Evolutionary conservation across 2,888 invertebrate genomes (phyloP).

Genomic region (Tenthredo livida): DNA sequence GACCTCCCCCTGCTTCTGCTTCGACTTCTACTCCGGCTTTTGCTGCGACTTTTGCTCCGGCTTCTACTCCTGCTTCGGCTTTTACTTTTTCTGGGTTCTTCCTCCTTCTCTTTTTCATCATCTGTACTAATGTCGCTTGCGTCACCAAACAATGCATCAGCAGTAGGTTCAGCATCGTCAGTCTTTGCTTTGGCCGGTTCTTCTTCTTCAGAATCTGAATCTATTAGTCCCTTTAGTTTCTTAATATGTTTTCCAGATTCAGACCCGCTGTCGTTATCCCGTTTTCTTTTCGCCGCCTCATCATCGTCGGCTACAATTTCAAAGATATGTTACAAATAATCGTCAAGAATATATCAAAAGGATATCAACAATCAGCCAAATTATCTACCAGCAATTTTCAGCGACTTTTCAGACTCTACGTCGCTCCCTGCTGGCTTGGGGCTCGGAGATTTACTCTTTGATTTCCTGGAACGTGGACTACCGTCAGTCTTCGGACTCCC

Average conservation of each 20-base stretch:
- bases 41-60: slow-evolving; percentile 67
- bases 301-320: slow-evolving; percentile 64
- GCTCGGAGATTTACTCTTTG: slow-evolving; percentile 60
- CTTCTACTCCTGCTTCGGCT: slow-evolving; percentile 77
- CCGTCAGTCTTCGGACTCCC: slow-evolving; percentile 58
- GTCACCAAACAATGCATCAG: slow-evolving; percentile 94
- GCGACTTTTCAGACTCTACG: slow-evolving; percentile 67
- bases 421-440: slow-evolving; percentile 68
- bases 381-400: slow-evolving; percentile 63
- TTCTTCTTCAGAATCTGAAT: slow-evolving; percentile 86
- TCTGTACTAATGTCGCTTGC: slow-evolving; percentile 96
- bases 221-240: slow-evolving; percentile 81
- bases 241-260: slow-evolving; percentile 76
- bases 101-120: slow-evolving; percentile 82
- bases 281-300: slow-evolving; percentile 75
- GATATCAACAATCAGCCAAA: not conserved
- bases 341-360: not conserved
- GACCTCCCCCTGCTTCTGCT: slow-evolving; percentile 72
- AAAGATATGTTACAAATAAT: not conserved
- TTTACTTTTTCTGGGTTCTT: slow-evolving; percentile 76
- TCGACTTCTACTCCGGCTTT: slow-evolving; percentile 69
- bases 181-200: slow-evolving; percentile 71
- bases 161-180: slow-evolving; percentile 82
- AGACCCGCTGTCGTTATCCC: slow-evolving; percentile 68
- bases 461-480: slow-evolving; percentile 58